These are phyloP conservation scores for Spisula subtruncata DNA, from an alignment of 2,888 invertebrate genomes.

Conservation along the genomic window DNA sequence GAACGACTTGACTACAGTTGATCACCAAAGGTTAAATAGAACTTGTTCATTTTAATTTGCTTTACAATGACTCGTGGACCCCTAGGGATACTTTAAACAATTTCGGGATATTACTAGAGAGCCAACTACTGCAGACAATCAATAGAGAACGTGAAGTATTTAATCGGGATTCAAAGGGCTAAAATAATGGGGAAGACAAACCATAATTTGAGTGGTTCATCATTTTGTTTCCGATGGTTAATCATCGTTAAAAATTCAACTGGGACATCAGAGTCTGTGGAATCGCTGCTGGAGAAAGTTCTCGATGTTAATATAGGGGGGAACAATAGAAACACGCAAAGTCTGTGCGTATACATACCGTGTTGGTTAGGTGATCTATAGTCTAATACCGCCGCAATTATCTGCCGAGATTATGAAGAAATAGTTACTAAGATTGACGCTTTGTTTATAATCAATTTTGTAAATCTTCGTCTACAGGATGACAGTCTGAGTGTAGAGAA, in stretches of 20 bases:
- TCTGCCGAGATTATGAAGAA: background rate
- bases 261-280: background rate
- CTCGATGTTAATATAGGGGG: background rate
- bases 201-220: slow-evolving; percentile 37
- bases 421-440: background rate
- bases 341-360: background rate
- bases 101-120: slow-evolving; percentile 55
- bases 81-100: slow-evolving; percentile 64
- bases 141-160: slow-evolving; percentile 40
- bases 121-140: slow-evolving; percentile 33
- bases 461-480: background rate
- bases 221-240: slow-evolving; percentile 41
- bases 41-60: slow-evolving; percentile 71
- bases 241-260: slow-evolving; percentile 37
- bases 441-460: slow-evolving; percentile 16
- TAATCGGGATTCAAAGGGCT: slow-evolving; percentile 38
- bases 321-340: background rate
- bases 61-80: slow-evolving; percentile 53
- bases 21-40: slow-evolving; percentile 64
- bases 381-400: background rate
- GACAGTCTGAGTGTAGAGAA: background rate
- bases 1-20: slow-evolving; percentile 40
- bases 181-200: slow-evolving; percentile 31
- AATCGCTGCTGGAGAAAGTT: slow-evolving; percentile 11
- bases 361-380: background rate